Conservation (phyloP, 2,888 invertebrate genomes). For the Zhengitettix transpicula region DNA sequence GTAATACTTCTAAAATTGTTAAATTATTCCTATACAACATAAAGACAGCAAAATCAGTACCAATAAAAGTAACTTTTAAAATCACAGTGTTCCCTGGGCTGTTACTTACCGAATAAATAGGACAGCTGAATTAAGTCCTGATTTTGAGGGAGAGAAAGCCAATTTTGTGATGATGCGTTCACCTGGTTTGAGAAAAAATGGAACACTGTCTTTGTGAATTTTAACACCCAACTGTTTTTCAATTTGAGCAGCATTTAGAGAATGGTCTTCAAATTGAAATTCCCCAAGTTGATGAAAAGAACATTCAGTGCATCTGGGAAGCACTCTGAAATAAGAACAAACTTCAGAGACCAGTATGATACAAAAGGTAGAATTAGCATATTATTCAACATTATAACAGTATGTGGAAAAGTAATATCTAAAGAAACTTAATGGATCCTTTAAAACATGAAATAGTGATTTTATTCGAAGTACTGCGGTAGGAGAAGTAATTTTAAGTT, state of each 20-base stretch:
- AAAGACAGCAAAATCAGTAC: neutral
- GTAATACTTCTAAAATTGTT: conserved; percentile 74
- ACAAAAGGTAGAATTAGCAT: too few relatives aligned
- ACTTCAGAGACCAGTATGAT: too few relatives aligned
- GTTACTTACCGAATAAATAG: conserved; percentile 33
- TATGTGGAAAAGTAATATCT: too few relatives aligned
- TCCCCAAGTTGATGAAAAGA: neutral
- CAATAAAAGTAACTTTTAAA: neutral
- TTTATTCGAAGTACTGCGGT: too few relatives aligned
- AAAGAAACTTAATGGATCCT: too few relatives aligned
- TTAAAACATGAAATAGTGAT: too few relatives aligned
- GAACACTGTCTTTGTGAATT: conserved; percentile 32
- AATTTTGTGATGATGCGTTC: conserved; percentile 32
- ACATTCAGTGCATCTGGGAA: neutral
- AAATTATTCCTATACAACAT: conserved; percentile 61
- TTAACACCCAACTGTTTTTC: conserved; percentile 13
- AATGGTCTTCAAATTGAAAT: conserved; percentile 2
- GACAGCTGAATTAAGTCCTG: conserved; percentile 30
- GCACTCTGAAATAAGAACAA: neutral
- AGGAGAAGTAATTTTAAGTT: too few relatives aligned
- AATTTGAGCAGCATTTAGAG: neutral
- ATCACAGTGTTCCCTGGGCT: neutral
- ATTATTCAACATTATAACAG: too few relatives aligned
- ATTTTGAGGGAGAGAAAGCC: conserved; percentile 29
- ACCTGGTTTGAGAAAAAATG: conserved; percentile 40